Conservation (phyloP, 2,797 vertebrate species). For the Sebastes umbrosus region DNA sequence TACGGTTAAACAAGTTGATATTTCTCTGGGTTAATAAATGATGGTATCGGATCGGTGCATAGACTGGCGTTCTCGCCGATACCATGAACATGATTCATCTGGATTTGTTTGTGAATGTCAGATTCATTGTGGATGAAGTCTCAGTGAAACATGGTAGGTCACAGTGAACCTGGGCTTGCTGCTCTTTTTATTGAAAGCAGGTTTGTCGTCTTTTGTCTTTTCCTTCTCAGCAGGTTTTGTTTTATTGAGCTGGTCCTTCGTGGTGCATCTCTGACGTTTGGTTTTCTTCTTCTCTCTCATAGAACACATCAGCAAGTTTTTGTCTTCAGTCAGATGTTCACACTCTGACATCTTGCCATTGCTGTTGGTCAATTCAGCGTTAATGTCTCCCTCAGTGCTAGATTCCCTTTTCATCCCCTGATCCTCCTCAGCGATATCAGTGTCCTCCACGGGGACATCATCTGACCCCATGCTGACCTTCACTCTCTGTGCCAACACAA, state of each 20-base stretch:
- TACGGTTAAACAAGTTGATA: too few relatives aligned
- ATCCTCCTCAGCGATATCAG: neutral
- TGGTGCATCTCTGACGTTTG: neutral
- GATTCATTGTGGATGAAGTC: neutral
- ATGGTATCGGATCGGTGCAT: too few relatives aligned
- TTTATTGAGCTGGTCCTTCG: neutral
- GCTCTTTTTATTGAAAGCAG: neutral
- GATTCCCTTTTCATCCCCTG: neutral
- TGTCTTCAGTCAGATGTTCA: neutral
- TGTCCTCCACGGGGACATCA: neutral
- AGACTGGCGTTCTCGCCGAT: too few relatives aligned
- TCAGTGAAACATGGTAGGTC: constrained; percentile 50
- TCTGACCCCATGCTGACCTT: constrained; percentile 10
- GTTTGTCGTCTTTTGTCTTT: constrained; percentile 5
- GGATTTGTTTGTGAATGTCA: neutral
- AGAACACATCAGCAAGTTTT: neutral
- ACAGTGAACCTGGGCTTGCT: constrained; percentile 22
- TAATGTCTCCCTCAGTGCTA: neutral
- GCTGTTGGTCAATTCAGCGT: neutral
- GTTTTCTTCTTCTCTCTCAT: neutral
- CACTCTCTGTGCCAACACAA: constrained; percentile 28
- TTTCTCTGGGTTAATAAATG: too few relatives aligned
- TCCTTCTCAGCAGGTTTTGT: neutral
- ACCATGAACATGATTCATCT: neutral
- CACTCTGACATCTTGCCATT: neutral